These are phyloP conservation scores for Ormyrus thymus DNA, from an alignment of 2,888 invertebrate species.

Conservation along the genomic window DNA sequence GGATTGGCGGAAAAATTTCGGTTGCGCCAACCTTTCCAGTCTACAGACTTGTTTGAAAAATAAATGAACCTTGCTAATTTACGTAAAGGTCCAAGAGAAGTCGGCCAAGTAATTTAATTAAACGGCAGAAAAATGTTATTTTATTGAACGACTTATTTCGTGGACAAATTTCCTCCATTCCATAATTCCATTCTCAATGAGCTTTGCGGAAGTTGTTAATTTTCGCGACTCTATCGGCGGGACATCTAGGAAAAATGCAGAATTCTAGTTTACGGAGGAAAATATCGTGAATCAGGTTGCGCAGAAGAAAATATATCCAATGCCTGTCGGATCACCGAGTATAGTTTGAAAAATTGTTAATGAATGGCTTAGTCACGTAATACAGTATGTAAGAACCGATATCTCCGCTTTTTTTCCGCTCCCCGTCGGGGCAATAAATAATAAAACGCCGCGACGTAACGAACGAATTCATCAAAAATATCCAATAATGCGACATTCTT, in stretches of 20 bases:
- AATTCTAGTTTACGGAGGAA: no score
- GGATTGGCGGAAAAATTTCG: no score
- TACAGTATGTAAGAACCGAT: neutral
- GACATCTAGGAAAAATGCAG: no score
- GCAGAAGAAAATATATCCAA: no score
- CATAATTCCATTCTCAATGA: slow-evolving; percentile 24
- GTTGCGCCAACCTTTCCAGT: no score
- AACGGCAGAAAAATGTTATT: neutral
- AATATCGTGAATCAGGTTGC: no score
- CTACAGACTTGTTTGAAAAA: no score
- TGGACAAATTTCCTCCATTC: slow-evolving; percentile 18
- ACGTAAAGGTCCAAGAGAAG: no score
- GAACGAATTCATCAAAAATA: no score
- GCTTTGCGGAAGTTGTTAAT: slow-evolving; percentile 37
- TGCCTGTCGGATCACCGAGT: no score
- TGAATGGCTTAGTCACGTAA: slow-evolving; percentile 22
- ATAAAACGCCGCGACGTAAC: neutral
- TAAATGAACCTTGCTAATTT: no score
- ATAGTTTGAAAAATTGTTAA: slow-evolving; percentile 24
- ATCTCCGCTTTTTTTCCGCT: neutral
- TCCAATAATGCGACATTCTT: no score
- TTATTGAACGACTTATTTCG: slow-evolving; percentile 2
- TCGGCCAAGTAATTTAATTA: neutral
- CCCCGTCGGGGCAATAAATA: neutral
- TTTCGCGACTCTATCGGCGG: neutral